phyloP scores from a whole-genome alignment of 2,888 invertebrate species.

The Poecilobothrus nobilitatus region DNA sequence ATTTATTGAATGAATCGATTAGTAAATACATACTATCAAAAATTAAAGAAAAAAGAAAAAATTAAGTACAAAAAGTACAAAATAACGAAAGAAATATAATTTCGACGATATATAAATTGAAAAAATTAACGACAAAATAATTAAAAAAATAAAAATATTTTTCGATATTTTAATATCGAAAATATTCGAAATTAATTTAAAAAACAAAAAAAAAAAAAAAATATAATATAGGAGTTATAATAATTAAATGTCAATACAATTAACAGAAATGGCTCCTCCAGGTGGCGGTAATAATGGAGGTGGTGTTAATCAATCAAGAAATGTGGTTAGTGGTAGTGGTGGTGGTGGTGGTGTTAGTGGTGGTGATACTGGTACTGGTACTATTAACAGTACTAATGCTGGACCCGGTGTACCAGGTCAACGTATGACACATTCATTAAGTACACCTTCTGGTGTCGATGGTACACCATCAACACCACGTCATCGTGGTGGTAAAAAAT shows the following conservation, averaged over 20 bases:
- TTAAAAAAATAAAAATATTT: not conserved
- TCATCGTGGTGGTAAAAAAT: conserved; percentile 82
- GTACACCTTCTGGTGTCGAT: conserved; percentile 77
- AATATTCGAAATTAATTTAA: not conserved
- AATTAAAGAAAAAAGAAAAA: too few relatives aligned
- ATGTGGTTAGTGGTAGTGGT: not conserved
- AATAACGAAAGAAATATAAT: too few relatives aligned
- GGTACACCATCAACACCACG: conserved; percentile 58
- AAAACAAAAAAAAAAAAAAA: not conserved
- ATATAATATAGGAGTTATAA: not conserved
- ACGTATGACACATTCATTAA: conserved; percentile 76
- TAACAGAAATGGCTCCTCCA: conserved; percentile 36
- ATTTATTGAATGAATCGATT: too few relatives aligned
- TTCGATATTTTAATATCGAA: not conserved
- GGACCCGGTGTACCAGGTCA: conserved; percentile 38
- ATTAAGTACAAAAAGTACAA: too few relatives aligned
- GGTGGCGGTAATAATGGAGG: conserved; percentile 28
- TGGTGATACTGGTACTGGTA: conserved; percentile 20
- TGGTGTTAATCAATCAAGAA: not conserved
- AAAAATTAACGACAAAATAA: not conserved
- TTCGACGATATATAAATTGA: not conserved
- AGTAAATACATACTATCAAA: too few relatives aligned
- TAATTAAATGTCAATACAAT: conserved; percentile 36
- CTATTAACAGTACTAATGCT: conserved; percentile 20
- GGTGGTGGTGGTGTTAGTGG: conserved; percentile 21